These are phyloP conservation scores for Gallinago solitaria DNA, from an alignment of 2,797 vertebrate species.

Conservation along the genomic window DNA sequence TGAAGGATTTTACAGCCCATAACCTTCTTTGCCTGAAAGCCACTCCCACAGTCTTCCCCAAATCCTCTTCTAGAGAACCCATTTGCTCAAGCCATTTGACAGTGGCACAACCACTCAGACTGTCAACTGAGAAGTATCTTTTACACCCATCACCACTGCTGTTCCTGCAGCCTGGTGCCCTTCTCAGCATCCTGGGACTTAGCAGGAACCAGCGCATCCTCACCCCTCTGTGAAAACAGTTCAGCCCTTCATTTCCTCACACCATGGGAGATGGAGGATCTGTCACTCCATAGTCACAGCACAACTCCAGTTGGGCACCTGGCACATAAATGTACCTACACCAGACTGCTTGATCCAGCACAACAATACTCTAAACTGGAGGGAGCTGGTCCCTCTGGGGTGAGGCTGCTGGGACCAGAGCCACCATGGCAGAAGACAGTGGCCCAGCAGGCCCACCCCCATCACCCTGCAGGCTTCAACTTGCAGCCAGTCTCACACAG, in stretches of 20 bases:
- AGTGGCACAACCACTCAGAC: not conserved
- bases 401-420: not conserved
- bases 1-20: not conserved
- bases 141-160: not conserved
- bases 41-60: not conserved
- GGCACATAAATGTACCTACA: not conserved
- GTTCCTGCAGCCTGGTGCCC: not conserved
- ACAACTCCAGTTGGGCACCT: fast-evolving
- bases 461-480: not conserved
- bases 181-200: not conserved
- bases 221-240: not conserved
- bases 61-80: not conserved
- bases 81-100: not conserved
- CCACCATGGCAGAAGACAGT: fast-evolving
- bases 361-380: fast-evolving
- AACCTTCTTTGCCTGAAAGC: not conserved
- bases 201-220: not conserved
- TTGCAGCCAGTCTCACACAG: fast-evolving
- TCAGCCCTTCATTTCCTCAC: not conserved
- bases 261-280: not conserved
- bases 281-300: not conserved
- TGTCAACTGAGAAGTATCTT: not conserved
- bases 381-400: not conserved
- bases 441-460: fast-evolving
- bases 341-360: not conserved